phyloP scores from a whole-genome alignment of 2,797 vertebrate species.

The Hyperoplus immaculatus region DNA sequence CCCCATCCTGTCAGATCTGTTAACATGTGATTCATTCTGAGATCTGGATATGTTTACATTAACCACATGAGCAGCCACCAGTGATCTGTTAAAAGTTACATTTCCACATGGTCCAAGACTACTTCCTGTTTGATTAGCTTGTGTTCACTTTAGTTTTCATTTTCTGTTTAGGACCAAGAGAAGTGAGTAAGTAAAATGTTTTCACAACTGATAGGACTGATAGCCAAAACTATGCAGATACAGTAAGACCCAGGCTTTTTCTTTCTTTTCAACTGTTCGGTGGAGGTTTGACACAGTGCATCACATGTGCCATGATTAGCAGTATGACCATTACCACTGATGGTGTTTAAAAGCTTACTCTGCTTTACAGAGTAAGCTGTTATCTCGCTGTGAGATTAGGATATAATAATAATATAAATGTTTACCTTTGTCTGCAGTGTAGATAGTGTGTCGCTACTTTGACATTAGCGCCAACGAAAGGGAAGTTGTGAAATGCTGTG shows the following conservation, averaged over 20 bases:
- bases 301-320: not conserved
- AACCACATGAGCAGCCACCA: too few species aligned
- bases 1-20: not conserved
- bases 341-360: not conserved
- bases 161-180: not conserved
- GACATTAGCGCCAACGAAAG: not conserved
- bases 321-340: not conserved
- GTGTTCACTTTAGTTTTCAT: not conserved
- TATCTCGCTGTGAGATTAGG: not conserved
- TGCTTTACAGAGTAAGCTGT: not conserved
- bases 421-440: not conserved
- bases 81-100: not conserved
- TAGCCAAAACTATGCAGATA: not conserved
- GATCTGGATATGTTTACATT: not conserved
- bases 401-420: not conserved
- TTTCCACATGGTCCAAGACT: not conserved
- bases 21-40: not conserved
- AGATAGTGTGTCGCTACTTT: not conserved
- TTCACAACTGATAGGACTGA: not conserved
- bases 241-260: too few species aligned
- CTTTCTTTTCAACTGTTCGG: not conserved
- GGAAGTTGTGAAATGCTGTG: not conserved
- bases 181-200: not conserved
- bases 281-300: not conserved
- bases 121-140: not conserved